These are phyloP conservation scores for Panulirus ornatus DNA, from an alignment of 1,140 invertebrate genomes.

Conservation along the genomic window DNA sequence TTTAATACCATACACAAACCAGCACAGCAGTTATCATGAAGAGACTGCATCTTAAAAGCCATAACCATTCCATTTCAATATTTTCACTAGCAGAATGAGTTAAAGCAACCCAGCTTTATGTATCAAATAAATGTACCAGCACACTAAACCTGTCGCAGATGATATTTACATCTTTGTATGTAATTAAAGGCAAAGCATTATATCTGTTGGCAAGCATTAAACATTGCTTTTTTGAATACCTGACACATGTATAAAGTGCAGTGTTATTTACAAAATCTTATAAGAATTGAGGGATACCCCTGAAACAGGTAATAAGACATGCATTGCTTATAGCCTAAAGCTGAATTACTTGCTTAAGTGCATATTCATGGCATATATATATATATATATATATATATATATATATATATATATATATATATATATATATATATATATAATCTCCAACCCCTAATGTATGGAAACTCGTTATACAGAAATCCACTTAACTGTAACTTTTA, in stretches of 20 bases:
- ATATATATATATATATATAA: too few relatives aligned
- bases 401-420: too few relatives aligned
- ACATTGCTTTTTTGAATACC: background rate
- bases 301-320: constrained; percentile 33
- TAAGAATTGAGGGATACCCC: constrained; percentile 3
- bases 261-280: background rate
- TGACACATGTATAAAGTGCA: background rate
- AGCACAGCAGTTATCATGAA: background rate
- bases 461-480: too few relatives aligned
- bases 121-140: background rate
- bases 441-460: too few relatives aligned
- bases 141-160: constrained; percentile 42
- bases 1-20: background rate
- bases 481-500: too few relatives aligned
- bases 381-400: too few relatives aligned
- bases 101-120: background rate
- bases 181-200: constrained; percentile 13
- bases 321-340: constrained; percentile 19
- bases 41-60: constrained; percentile 8
- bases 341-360: background rate
- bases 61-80: background rate
- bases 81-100: background rate
- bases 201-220: background rate
- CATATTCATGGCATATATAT: background rate
- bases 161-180: constrained; percentile 4